These are phyloP conservation scores for Conus canariensis DNA, from an alignment of 2,888 invertebrate genomes.

Conservation along the genomic window DNA sequence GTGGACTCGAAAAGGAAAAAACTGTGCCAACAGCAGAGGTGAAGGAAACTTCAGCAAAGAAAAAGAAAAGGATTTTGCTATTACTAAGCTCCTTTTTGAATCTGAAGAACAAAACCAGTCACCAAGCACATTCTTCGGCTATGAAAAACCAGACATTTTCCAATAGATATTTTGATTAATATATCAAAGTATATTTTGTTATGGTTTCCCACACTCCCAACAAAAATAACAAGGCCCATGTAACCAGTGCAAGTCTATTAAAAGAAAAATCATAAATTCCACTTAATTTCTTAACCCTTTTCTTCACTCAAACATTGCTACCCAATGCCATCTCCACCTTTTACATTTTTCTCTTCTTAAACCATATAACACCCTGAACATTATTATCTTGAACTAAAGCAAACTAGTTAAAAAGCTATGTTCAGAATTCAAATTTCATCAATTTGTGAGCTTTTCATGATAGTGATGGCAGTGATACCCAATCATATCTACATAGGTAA, in stretches of 20 bases:
- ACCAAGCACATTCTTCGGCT: constrained; percentile 24
- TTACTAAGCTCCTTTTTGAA: constrained; percentile 3
- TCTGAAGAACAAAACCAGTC: not conserved
- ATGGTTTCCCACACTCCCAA: too few species aligned
- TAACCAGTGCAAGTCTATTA: too few species aligned
- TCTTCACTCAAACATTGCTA: not conserved
- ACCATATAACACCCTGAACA: too few species aligned
- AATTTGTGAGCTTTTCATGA: too few species aligned
- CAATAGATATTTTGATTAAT: not conserved
- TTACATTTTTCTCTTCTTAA: not conserved
- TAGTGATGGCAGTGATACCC: too few species aligned
- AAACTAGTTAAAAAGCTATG: too few species aligned
- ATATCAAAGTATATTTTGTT: too few species aligned
- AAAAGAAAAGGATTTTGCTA: not conserved
- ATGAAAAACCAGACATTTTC: constrained; percentile 24
- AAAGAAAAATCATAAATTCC: too few species aligned
- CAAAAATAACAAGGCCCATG: too few species aligned
- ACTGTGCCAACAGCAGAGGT: not conserved
- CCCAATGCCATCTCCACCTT: not conserved
- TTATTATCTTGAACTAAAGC: too few species aligned
- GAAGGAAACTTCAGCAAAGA: not conserved
- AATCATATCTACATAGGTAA: not conserved
- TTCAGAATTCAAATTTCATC: too few species aligned
- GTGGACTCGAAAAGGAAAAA: not conserved
- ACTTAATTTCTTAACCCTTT: not conserved